Evolutionary conservation across 2,113 vertebrate genomes (phyloP), one percentile per base, ranked within the genome.

Genomic region (Sterrhoptilus dennistouni): DNA sequence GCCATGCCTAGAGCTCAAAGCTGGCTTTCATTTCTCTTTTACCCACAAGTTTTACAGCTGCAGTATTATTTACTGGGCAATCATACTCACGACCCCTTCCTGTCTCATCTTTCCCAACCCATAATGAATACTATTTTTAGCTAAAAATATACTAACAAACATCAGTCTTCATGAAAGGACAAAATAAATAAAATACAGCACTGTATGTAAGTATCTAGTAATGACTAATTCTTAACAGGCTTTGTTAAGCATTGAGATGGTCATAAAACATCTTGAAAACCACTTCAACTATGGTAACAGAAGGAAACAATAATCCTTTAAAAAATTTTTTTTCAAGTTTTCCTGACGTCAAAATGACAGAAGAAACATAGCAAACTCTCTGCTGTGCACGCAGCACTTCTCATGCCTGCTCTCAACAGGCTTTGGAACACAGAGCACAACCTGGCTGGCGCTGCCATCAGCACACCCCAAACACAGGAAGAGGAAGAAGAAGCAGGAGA

Each of bases 311-410:
- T 45, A 61, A 14, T 53, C 57, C 15, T 74, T 66, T 44, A n/a
- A 53, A 91, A 70, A 7, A 8, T 18, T 18, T 19, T 19, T 0
- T 89, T 93, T 33, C 27, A 69, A 11, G 7, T 74, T 77, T 81
- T 11, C 20, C 20, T 68, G 68, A 59, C 14, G 42, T 38, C 20
- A 35, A 24, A 8, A 18, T 4, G 12, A 83, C 12, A 49, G 45
- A 10, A 56, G 10, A 74, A 64, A 47, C 14, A 42, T 5, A 42
- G 4, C 36, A 81, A 83, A 72, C 10, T 13, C 25, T 29, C 19
- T 4, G 1, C 3, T 59, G 20, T 18, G 19, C 20, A 47, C 1
- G 0, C 20, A 36, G 25, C 14, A 10, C 24, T 59, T 29, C 28
- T 29, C 54, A 23, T 36, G 25, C 33, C 53, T 0, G 0, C 25